Evolutionary conservation across 2,888 invertebrate genomes (phyloP), one percentile per base, ranked within the genome.

Genomic region (Diplazon laetatorius): DNA sequence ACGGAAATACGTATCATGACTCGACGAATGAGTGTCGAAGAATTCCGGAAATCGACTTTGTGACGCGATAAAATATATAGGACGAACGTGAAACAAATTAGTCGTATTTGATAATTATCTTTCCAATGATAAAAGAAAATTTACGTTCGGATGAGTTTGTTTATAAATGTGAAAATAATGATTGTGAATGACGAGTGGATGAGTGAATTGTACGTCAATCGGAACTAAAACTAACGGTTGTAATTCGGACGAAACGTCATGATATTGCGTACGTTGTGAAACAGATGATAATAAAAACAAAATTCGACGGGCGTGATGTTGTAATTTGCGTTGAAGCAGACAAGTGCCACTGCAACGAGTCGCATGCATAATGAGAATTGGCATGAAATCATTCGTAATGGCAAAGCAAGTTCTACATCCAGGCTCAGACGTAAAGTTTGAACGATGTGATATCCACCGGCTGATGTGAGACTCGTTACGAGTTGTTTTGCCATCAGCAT

Each of bases 351-450:
- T n/a, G 14, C 20, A 46, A 55, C 52, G 25, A 18, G 20, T 20
- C 48, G 39, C 22, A 22, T 63, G 60, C 50, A 60, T 60, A 42
- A 69, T 52, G 39, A 39, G 20, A 18, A 70, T 65, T 70, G 70
- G 59, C 57, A 35, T 39, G 55, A 30, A 30, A 30, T 65, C 65
- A 63, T 70, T 42, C 37, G 20, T n/a, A 25, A 35, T 16, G 18
- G 44, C 20, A 37, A 57, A 72, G 46, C 18, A 30, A 62, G 1
- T n/a, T n/a, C n/a, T 16, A 37, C 14, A 44, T 44, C 44, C 44
- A 63, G 6, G 42, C 35, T 44, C 5, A 42, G 39, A 73, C 48
- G 35, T 66, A 16, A 30, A 18, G 8, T 59, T 46, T 39, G 57
- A 46, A 65, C 46, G 59, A 65, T 35, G 55, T 63, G 18, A 20